These are phyloP conservation scores for Decapterus maruadsi DNA, from an alignment of 2,797 vertebrate species.

Conservation along the genomic window DNA sequence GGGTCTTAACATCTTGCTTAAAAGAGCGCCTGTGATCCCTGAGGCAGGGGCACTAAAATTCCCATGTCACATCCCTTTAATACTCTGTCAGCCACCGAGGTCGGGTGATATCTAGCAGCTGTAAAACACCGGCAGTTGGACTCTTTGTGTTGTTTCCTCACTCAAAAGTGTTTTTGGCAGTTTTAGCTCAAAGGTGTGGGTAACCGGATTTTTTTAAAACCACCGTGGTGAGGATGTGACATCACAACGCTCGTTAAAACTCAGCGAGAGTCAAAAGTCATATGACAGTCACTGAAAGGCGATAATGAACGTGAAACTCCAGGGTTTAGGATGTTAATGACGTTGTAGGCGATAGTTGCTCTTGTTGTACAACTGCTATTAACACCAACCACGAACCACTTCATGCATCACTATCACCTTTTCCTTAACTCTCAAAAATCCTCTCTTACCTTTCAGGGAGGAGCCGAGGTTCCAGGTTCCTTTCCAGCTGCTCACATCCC, in stretches of 20 bases:
- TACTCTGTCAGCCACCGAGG: background rate
- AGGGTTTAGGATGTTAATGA: background rate
- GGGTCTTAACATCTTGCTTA: slow-evolving; percentile 5
- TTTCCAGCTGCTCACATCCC: slow-evolving; percentile 94
- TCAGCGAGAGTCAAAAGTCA: slow-evolving; percentile 16
- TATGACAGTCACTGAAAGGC: slow-evolving; percentile 23
- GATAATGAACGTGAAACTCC: slow-evolving; percentile 44
- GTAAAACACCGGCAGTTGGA: background rate
- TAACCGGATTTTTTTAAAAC: background rate
- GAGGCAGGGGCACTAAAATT: slow-evolving; percentile 13
- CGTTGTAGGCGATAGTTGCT: slow-evolving; percentile 3
- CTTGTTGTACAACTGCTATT: slow-evolving; percentile 8
- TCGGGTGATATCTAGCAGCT: slow-evolving; percentile 5
- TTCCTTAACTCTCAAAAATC: background rate
- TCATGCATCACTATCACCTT: background rate
- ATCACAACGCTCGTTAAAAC: slow-evolving; percentile 40
- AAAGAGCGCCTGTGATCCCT: slow-evolving; percentile 13
- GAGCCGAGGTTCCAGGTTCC: slow-evolving; percentile 98
- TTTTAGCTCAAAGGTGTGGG: slow-evolving; percentile 27
- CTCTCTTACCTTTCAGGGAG: slow-evolving; percentile 83
- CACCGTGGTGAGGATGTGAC: slow-evolving; percentile 1
- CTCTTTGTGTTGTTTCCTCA: background rate
- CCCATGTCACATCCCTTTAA: slow-evolving; percentile 8
- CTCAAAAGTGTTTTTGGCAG: background rate
- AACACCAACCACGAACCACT: background rate